Percentiles rank a stretch among this genome's conserved stretches.
Evolutionary conservation across 2,113 vertebrate genomes (phyloP).

Genomic region (Lichenostomus cassidix): DNA sequence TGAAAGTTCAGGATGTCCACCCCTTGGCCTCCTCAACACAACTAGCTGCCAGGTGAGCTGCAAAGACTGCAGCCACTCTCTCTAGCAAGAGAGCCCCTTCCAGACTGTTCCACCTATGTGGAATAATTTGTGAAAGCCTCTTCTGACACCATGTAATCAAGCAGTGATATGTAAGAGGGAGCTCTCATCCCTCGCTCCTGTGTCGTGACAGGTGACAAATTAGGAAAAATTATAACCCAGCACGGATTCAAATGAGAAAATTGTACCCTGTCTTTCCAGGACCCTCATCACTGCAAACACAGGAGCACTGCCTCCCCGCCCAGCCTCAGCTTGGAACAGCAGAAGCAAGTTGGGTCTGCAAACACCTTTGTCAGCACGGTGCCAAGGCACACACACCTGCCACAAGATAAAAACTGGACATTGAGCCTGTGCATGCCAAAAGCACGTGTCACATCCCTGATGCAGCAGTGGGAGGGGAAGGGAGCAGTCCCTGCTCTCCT

Average conservation of each 20-base stretch:
- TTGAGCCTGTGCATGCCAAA: accelerated
- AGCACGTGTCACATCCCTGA: accelerated
- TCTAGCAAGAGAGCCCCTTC: not conserved
- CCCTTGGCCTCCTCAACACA: not conserved
- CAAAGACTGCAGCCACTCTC: not conserved
- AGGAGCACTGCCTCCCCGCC: not conserved
- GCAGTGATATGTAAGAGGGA: slow-evolving; percentile 27
- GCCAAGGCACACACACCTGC: accelerated
- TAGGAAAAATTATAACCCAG: slow-evolving; percentile 56
- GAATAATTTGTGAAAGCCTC: slow-evolving; percentile 35
- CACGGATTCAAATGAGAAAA: slow-evolving; percentile 53
- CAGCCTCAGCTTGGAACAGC: not conserved
- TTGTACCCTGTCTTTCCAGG: slow-evolving; percentile 25
- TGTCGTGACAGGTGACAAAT: slow-evolving; percentile 38
- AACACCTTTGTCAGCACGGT: accelerated
- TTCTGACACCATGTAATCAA: slow-evolving; percentile 54
- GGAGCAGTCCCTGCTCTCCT: not conserved
- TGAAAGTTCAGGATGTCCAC: not conserved
- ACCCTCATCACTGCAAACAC: not conserved
- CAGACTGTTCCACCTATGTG: not conserved
- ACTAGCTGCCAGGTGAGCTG: accelerated
- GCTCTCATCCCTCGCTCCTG: not conserved
- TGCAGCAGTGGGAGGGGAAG: not conserved
- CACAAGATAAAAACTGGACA: accelerated
- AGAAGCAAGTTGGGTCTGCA: not conserved